These are phyloP conservation scores for Sesia bembeciformis DNA, from an alignment of 2,888 invertebrate genomes.

Conservation along the genomic window DNA sequence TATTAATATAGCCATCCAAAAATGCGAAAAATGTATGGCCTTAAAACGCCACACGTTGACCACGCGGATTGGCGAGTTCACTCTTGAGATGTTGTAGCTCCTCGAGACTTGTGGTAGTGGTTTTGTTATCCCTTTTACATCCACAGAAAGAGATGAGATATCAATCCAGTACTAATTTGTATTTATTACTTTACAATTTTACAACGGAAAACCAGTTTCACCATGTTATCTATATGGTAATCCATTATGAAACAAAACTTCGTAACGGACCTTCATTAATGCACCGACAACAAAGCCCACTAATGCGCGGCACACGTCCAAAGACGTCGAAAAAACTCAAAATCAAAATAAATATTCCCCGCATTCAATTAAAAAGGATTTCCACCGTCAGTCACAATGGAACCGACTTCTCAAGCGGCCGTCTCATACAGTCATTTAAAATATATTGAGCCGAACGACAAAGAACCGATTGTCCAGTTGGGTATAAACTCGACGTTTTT, in stretches of 20 bases:
- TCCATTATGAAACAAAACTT: constrained; percentile 23
- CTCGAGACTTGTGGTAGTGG: too few relatives aligned
- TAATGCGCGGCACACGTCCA: constrained; percentile 69
- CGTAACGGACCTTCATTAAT: constrained; percentile 51
- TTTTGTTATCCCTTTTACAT: too few relatives aligned
- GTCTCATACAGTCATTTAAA: constrained; percentile 63
- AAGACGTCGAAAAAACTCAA: constrained; percentile 65
- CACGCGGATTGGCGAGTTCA: too few relatives aligned
- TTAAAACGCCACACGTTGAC: too few relatives aligned
- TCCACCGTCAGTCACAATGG: constrained; percentile 57
- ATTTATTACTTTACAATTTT: background rate
- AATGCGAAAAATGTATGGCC: too few relatives aligned
- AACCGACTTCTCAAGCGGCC: constrained; percentile 42
- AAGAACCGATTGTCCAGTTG: constrained; percentile 57
- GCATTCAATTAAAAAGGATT: constrained; percentile 47
- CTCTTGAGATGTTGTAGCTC: too few relatives aligned
- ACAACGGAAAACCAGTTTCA: background rate
- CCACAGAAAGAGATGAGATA: too few relatives aligned
- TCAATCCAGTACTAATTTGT: too few relatives aligned
- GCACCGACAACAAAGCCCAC: constrained; percentile 53
- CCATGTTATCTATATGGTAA: constrained; percentile 34
- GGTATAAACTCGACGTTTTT: constrained; percentile 60
- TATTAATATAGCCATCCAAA: too few relatives aligned
- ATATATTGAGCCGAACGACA: constrained; percentile 65
- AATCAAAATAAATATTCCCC: constrained; percentile 42